A percentile compares a stretch with the other conserved stretches of the same genome.
These are phyloP conservation scores for Rhea pennata DNA, from an alignment of 2,113 vertebrate genomes.

Conservation along the genomic window DNA sequence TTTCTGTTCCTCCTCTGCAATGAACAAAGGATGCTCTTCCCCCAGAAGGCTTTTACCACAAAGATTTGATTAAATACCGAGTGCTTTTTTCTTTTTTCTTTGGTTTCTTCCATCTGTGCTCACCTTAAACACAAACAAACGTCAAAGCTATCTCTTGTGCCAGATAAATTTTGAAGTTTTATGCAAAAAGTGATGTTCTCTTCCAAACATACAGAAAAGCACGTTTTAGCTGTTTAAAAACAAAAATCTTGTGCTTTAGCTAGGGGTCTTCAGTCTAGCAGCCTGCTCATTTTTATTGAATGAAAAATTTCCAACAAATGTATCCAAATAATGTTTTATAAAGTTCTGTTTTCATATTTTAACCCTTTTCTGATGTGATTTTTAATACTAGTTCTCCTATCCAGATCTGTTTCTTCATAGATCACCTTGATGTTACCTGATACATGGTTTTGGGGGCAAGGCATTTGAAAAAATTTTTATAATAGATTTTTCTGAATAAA, in stretches of 20 bases:
- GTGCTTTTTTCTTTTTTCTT: neutral
- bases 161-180: neutral
- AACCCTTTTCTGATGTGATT: neutral
- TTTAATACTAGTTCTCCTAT: neutral
- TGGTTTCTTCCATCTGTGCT: neutral
- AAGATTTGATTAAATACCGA: neutral
- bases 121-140: neutral
- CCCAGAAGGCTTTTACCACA: neutral
- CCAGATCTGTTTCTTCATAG: neutral
- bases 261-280: neutral
- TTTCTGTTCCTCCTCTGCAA: neutral
- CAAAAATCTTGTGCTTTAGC: neutral
- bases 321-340: neutral
- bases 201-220: neutral
- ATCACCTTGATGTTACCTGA: neutral
- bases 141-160: neutral
- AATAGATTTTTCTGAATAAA: neutral
- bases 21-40: neutral
- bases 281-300: neutral
- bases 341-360: neutral
- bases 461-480: neutral
- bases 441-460: neutral
- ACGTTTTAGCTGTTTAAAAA: neutral
- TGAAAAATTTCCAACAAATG: neutral
- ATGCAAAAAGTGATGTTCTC: neutral